Conservation (phyloP, 2,888 invertebrate genomes). For the Cheilosia vulpina region DNA sequence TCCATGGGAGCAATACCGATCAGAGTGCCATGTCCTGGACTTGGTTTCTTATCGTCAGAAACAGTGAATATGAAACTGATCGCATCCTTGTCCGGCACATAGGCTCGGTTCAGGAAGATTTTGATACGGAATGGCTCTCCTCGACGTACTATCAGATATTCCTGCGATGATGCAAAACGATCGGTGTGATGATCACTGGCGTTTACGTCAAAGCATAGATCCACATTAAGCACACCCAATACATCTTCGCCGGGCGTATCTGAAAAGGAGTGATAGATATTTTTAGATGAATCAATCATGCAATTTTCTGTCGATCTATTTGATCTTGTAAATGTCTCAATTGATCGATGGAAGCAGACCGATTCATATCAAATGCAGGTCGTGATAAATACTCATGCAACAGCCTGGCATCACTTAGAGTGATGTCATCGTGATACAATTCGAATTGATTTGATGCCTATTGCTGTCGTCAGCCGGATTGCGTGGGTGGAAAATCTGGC, state of each 20-base stretch:
- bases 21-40: constrained; percentile 91
- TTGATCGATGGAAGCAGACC: constrained; percentile 22
- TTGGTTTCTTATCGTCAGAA: constrained; percentile 90
- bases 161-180: constrained; percentile 87
- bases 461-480: background rate
- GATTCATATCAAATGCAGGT: constrained; percentile 41
- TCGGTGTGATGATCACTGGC: constrained; percentile 91
- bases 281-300: constrained; percentile 51
- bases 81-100: constrained; percentile 89
- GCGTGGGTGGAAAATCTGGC: background rate
- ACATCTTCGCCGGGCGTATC: constrained; percentile 85
- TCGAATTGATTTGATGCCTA: constrained; percentile 18
- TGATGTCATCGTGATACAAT: constrained; percentile 60
- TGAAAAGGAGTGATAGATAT: constrained; percentile 74
- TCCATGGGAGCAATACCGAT: constrained; percentile 89
- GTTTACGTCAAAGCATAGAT: constrained; percentile 90
- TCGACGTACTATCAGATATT: constrained; percentile 90
- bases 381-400: constrained; percentile 33
- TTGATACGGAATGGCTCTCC: constrained; percentile 90
- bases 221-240: constrained; percentile 88
- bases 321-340: constrained; percentile 31
- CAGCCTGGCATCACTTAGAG: constrained; percentile 15
- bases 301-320: constrained; percentile 32
- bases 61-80: constrained; percentile 93
- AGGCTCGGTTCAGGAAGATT: constrained; percentile 90